phyloP scores from a whole-genome alignment of 2,797 vertebrate species.

The Esox masquinongy region DNA sequence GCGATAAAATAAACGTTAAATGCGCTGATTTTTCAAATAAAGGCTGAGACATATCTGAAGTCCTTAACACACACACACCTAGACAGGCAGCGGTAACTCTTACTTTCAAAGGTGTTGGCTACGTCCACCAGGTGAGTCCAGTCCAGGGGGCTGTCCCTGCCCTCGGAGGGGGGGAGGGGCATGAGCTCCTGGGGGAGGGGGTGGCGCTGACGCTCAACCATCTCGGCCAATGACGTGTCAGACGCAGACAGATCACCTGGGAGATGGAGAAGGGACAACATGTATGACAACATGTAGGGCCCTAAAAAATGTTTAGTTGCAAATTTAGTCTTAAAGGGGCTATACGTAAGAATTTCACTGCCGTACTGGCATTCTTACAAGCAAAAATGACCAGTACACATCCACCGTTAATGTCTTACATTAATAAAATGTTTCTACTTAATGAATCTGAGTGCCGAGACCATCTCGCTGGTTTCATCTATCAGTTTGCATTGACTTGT shows the following conservation, averaged over 20 bases:
- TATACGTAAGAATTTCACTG: too few relatives aligned
- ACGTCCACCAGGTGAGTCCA: conserved; percentile 98
- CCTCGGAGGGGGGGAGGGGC: conserved; percentile 90
- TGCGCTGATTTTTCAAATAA: background rate
- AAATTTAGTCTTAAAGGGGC: too few relatives aligned
- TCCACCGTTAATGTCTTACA: too few relatives aligned
- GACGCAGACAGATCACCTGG: conserved; percentile 97
- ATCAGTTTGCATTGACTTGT: too few relatives aligned
- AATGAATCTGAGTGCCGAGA: too few relatives aligned
- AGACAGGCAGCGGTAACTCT: conserved; percentile 29
- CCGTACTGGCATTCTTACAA: too few relatives aligned
- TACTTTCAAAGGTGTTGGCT: conserved; percentile 94
- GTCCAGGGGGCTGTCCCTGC: conserved; percentile 83
- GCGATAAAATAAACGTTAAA: background rate
- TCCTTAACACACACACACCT: background rate
- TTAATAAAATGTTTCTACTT: too few relatives aligned
- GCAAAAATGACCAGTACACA: too few relatives aligned
- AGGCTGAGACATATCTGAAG: background rate
- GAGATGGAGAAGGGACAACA: background rate
- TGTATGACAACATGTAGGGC: too few relatives aligned
- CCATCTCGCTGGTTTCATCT: too few relatives aligned
- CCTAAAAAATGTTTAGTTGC: too few relatives aligned
- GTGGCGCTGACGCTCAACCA: conserved; percentile 89
- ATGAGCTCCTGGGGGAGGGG: conserved; percentile 88
- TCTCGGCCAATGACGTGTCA: conserved; percentile 94